Evolutionary conservation across 2,113 vertebrate genomes (phyloP).

Genomic region (Capricornis sumatraensis): DNA sequence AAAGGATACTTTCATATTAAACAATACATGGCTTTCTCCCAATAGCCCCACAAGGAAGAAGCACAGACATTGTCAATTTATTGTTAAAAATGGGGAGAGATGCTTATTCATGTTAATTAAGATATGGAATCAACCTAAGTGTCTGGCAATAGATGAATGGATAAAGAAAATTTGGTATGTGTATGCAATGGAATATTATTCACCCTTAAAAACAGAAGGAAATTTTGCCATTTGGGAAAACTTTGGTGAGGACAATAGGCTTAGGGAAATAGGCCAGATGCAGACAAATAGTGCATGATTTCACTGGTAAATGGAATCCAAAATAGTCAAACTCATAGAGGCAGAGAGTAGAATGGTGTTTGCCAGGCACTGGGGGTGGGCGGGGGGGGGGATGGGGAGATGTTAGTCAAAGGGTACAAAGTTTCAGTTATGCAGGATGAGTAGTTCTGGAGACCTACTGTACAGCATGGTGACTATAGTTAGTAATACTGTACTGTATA

Average conservation of each 20-base stretch:
- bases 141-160: background rate
- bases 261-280: background rate
- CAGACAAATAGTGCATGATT: background rate
- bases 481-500: background rate
- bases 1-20: background rate
- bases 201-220: background rate
- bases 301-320: background rate
- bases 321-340: background rate
- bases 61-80: background rate
- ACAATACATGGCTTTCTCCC: background rate
- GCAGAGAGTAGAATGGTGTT: background rate
- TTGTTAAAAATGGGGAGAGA: background rate
- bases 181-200: background rate
- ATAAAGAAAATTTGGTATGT: background rate
- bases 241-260: background rate
- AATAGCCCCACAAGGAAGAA: background rate
- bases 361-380: too few species aligned
- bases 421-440: background rate
- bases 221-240: background rate
- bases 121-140: background rate
- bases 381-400: background rate
- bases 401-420: too few species aligned
- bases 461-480: background rate
- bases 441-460: background rate
- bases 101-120: background rate